phyloP scores from a whole-genome alignment of 2,797 vertebrate species.

The Champsocephalus gunnari region DNA sequence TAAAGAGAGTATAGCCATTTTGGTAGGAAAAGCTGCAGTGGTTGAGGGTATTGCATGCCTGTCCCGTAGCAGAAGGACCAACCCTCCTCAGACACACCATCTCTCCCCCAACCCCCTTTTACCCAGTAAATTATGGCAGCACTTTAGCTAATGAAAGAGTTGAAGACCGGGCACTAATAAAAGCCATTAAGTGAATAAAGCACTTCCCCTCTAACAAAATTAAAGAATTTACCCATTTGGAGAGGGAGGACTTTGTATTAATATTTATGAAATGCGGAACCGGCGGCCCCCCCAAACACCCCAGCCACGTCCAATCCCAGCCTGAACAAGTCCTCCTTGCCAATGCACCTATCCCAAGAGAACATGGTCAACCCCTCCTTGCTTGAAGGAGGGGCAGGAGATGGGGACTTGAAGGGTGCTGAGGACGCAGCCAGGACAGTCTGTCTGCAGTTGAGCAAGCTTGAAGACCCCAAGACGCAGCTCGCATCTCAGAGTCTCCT shows the following conservation, averaged over 20 bases:
- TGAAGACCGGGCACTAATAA: conserved; percentile 90
- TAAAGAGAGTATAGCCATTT: conserved; percentile 31
- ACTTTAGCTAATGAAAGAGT: conserved; percentile 93
- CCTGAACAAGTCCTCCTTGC: conserved; percentile 78
- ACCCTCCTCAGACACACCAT: conserved; percentile 75
- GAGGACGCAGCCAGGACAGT: conserved; percentile 84
- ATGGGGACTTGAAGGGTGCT: conserved; percentile 82
- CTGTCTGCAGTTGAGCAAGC: conserved; percentile 82
- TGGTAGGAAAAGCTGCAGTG: conserved; percentile 68
- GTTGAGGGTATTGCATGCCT: conserved; percentile 56
- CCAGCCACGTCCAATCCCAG: conserved; percentile 79
- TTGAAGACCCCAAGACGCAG: conserved; percentile 73
- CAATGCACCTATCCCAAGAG: conserved; percentile 86
- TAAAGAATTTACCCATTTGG: conserved; percentile 88
- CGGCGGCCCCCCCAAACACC: conserved; percentile 73
- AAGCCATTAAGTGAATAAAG: conserved; percentile 93
- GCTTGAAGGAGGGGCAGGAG: conserved; percentile 83
- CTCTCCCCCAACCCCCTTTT: conserved; percentile 73
- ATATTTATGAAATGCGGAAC: conserved; percentile 92
- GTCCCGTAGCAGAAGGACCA: conserved; percentile 76
- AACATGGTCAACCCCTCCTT: conserved; percentile 82
- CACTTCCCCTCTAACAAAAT: conserved; percentile 91
- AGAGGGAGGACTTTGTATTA: conserved; percentile 88
- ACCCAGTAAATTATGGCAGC: conserved; percentile 91
- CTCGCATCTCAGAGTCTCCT: conserved; percentile 58